Conservation (phyloP, 1,140 invertebrate genomes). For the Acromyrmex heyeri region DNA sequence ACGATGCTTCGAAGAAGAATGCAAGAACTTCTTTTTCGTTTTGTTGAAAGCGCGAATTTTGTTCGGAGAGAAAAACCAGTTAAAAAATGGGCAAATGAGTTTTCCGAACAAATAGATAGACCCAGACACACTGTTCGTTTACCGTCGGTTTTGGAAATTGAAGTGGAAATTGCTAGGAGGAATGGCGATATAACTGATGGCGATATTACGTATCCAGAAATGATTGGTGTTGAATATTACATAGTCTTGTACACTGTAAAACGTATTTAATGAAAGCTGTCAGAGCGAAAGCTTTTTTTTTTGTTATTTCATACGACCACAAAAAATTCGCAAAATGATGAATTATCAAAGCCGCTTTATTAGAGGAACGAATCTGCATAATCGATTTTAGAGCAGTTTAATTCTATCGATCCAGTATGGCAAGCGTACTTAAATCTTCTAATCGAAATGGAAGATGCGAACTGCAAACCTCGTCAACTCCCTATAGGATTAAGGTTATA, state of each 20-base stretch:
- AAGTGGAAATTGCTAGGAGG: constrained; percentile 39
- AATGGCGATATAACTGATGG: constrained; percentile 2
- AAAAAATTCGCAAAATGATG: background rate
- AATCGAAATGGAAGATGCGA: constrained; percentile 67
- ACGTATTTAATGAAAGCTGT: background rate
- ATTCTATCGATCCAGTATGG: constrained; percentile 10
- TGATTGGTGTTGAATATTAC: constrained; percentile 29
- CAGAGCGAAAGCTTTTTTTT: background rate
- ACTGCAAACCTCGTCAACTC: constrained; percentile 65
- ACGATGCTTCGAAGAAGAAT: constrained; percentile 38
- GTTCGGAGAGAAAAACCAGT: constrained; percentile 33
- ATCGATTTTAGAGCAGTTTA: constrained; percentile 48
- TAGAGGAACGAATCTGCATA: background rate
- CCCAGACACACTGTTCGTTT: constrained; percentile 2
- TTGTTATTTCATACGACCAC: background rate
- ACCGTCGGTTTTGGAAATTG: constrained; percentile 40
- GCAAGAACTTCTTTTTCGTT: constrained; percentile 4
- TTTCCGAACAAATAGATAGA: constrained; percentile 33
- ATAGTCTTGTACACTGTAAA: background rate
- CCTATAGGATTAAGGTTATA: constrained; percentile 67
- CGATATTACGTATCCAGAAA: constrained; percentile 5
- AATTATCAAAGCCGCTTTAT: background rate
- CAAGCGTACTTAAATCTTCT: constrained; percentile 49
- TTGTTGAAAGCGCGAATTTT: constrained; percentile 26
- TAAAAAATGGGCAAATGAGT: constrained; percentile 56